A percentile compares a stretch with the other conserved stretches of the same genome.
Evolutionary conservation across 2,888 invertebrate genomes (phyloP).

Genomic region (Ormyrus labotus): DNA sequence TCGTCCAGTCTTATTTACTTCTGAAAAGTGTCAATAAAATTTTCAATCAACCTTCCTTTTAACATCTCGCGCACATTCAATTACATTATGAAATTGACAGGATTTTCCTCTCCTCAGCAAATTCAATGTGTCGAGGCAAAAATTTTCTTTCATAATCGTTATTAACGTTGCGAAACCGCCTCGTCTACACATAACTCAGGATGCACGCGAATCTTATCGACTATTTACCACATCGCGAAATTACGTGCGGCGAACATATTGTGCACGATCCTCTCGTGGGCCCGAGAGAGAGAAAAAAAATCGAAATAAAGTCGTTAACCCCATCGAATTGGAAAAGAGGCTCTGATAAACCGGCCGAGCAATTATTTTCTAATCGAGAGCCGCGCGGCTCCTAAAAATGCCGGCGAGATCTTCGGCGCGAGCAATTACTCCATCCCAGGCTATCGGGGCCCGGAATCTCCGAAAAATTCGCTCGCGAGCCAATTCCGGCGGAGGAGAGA

Average conservation of each 20-base stretch:
- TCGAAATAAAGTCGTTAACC: background rate
- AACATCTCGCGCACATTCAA: too few relatives aligned
- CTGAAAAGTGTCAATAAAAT: too few relatives aligned
- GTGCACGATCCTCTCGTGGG: too few relatives aligned
- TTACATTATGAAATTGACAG: background rate
- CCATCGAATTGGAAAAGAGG: background rate
- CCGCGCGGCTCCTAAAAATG: background rate
- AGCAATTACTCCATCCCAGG: too few relatives aligned
- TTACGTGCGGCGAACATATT: too few relatives aligned
- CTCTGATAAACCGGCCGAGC: background rate
- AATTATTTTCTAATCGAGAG: slow-evolving; percentile 20
- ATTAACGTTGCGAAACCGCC: slow-evolving; percentile 30
- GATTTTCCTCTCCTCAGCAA: slow-evolving; percentile 16
- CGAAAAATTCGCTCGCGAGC: too few relatives aligned
- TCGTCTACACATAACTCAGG: background rate
- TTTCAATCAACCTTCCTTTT: too few relatives aligned
- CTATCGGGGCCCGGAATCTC: too few relatives aligned
- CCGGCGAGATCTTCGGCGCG: background rate
- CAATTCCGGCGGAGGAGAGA: background rate
- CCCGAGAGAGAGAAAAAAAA: too few relatives aligned
- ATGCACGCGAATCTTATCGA: background rate
- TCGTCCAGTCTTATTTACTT: too few relatives aligned
- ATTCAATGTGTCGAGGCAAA: slow-evolving; percentile 6
- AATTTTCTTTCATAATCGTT: slow-evolving; percentile 28
- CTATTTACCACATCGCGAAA: slow-evolving; percentile 14